These are phyloP conservation scores for Ictidomys tridecemlineatus DNA, from an alignment of 2,113 vertebrate genomes.

Conservation along the genomic window DNA sequence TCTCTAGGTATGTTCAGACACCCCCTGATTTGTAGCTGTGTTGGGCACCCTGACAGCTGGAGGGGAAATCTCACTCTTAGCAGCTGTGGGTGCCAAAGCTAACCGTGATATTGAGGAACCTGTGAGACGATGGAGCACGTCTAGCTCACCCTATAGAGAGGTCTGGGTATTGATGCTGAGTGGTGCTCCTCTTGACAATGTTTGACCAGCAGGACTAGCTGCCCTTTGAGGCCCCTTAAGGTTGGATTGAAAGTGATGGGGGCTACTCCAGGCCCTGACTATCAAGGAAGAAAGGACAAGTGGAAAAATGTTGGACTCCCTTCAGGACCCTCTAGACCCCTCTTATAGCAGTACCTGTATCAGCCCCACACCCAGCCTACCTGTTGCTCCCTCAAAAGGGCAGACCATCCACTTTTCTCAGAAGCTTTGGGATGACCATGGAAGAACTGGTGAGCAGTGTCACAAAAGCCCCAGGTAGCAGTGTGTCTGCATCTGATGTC, in stretches of 20 bases:
- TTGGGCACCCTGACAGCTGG: background rate
- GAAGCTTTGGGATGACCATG: too few relatives aligned
- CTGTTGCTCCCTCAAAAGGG: fast-evolving
- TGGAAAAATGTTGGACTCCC: fast-evolving
- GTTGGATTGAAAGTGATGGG: background rate
- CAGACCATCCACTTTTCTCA: fast-evolving
- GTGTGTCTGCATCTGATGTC: background rate
- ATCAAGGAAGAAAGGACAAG: too few relatives aligned
- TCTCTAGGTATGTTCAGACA: background rate
- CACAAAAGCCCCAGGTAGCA: background rate
- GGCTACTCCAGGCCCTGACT: background rate
- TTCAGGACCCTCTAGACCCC: background rate
- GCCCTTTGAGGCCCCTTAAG: background rate
- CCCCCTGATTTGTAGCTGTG: background rate
- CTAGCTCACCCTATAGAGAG: fast-evolving
- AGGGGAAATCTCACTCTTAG: background rate
- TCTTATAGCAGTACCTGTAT: background rate
- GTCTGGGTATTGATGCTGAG: fast-evolving
- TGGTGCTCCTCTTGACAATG: too few relatives aligned
- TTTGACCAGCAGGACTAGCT: too few relatives aligned
- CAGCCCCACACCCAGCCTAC: background rate
- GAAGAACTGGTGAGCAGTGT: background rate
- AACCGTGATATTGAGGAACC: background rate
- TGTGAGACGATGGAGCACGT: fast-evolving
- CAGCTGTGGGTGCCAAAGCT: background rate